Evolutionary conservation across 2,888 invertebrate genomes (phyloP).

Genomic region (Coecobrya sp.): DNA sequence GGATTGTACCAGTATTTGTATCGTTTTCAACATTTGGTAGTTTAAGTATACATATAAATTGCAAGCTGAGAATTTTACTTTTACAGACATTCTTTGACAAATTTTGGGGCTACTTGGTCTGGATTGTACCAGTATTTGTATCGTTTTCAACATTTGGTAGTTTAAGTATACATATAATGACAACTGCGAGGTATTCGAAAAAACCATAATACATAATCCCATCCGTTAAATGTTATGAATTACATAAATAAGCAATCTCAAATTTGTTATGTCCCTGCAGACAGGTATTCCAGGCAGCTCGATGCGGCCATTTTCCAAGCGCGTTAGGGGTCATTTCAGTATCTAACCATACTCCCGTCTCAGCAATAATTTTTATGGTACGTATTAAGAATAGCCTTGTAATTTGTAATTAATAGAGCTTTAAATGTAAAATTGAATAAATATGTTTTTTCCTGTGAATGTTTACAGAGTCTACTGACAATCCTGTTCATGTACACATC

Average conservation of each 20-base stretch:
- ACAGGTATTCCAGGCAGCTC: slow-evolving; percentile 88
- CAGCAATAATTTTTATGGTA: slow-evolving; percentile 94
- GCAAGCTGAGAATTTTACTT: no score
- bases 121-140: slow-evolving; percentile 96
- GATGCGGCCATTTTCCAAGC: slow-evolving; percentile 95
- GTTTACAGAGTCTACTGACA: slow-evolving; percentile 93
- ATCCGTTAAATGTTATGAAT: no score
- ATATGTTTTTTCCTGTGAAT: not conserved
- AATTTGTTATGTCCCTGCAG: slow-evolving; percentile 19
- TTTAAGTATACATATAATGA: slow-evolving; percentile 97
- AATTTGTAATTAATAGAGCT: not conserved
- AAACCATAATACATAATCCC: not conserved
- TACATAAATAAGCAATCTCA: no score
- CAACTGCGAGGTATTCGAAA: slow-evolving; percentile 92
- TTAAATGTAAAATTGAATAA: not conserved
- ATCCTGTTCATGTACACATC: slow-evolving; percentile 94
- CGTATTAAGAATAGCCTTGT: not conserved
- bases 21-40: slow-evolving; percentile 97
- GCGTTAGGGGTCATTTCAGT: slow-evolving; percentile 93
- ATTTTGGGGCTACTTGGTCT: slow-evolving; percentile 92
- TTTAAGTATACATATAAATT: slow-evolving; percentile 97
- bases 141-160: slow-evolving; percentile 97
- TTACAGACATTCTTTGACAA: slow-evolving; percentile 94
- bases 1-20: slow-evolving; percentile 96
- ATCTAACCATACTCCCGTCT: slow-evolving; percentile 92